Evolutionary conservation across 2,113 vertebrate species (phyloP), one percentile per base, ranked within the genome.

Genomic region (Chionis minor): DNA sequence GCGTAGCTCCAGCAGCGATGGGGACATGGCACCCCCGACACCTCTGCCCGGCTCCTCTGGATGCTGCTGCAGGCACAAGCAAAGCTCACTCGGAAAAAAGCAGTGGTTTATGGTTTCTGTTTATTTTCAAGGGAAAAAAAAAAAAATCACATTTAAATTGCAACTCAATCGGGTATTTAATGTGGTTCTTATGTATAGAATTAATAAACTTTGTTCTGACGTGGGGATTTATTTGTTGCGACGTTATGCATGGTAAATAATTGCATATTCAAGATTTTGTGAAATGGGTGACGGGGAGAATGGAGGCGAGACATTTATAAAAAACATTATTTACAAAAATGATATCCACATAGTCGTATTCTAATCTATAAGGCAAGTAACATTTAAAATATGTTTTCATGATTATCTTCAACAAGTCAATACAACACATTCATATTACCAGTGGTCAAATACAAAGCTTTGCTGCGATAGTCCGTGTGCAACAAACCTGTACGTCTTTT

Each of bases 181-280:
- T 97, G 97, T 98, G 98, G 97, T 98, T 97, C 98, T 97, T 97
- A 91, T 90, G 89, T 95, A 98, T 97, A 97, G 98, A 97, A 98
- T 98, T 96, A 97, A 96, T 97, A 98, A 98, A 98, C 63, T 97
- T 91, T 90, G 84, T 98, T 98, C 98, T 98, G 98, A 98, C 91
- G 95, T 94, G 98, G 98, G 97, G 98, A 97, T 81, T 78, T 83
- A 67, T 91, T 92, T 88, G 86, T 95, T 89, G 87, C 95, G 91
- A 94, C 44, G 9, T 67, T 86, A 93, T 98, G 96, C 98, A 94
- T 97, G 98, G 98, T 97, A 93, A 97, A 97, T 98, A 98, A 98
- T 99, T 99, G 99, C 99, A 99, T 99, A 99, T 99, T 99, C 94
- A 97, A 98, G 98, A 98, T 98, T 97, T 92, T 97, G 97, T 98